These are phyloP conservation scores for Seladonia tumulorum DNA, from an alignment of 2,888 invertebrate species.

Conservation along the genomic window DNA sequence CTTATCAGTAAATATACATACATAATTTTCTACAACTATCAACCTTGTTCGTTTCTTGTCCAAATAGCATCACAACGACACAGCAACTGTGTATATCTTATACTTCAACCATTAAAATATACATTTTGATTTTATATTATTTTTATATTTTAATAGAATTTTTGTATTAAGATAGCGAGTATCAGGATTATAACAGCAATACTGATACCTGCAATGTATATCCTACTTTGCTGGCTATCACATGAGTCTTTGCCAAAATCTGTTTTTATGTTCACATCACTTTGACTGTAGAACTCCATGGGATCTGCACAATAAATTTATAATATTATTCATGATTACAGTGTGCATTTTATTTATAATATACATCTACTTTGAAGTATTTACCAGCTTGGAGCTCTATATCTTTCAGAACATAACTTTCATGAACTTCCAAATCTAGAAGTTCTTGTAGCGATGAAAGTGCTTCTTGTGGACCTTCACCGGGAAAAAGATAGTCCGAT, in stretches of 20 bases:
- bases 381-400: slow-evolving; percentile 92
- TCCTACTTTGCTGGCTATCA: slow-evolving; percentile 86
- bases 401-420: slow-evolving; percentile 89
- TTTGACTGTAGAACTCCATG: slow-evolving; percentile 82
- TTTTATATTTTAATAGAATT: slow-evolving; percentile 66
- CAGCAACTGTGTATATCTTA: slow-evolving; percentile 22
- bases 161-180: slow-evolving; percentile 88
- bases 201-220: slow-evolving; percentile 87
- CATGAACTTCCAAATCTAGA: slow-evolving; percentile 90
- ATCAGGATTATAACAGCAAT: slow-evolving; percentile 88
- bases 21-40: slow-evolving; percentile 29
- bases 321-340: background rate
- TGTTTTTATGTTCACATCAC: slow-evolving; percentile 83
- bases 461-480: slow-evolving; percentile 93
- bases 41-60: slow-evolving; percentile 16
- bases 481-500: slow-evolving; percentile 96
- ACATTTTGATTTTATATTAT: slow-evolving; percentile 23
- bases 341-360: slow-evolving; percentile 9
- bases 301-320: slow-evolving; percentile 78
- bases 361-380: slow-evolving; percentile 60
- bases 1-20: slow-evolving; percentile 33
- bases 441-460: slow-evolving; percentile 92
- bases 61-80: slow-evolving; percentile 11
- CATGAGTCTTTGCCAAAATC: slow-evolving; percentile 86
- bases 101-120: slow-evolving; percentile 30